Conservation (phyloP, 2,888 invertebrate species). For the Masnerella sp. region DNA sequence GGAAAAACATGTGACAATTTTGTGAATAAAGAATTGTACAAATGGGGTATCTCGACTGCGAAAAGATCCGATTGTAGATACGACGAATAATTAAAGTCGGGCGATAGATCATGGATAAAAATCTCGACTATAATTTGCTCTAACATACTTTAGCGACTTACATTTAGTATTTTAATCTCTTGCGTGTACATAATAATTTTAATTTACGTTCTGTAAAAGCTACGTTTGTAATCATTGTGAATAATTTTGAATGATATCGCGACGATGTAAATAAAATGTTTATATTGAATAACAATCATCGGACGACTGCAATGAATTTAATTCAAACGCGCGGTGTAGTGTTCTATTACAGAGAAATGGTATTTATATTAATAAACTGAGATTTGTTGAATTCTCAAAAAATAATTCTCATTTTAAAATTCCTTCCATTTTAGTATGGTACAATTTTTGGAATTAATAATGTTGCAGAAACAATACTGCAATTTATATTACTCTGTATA, state of each 20-base stretch:
- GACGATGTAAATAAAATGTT: conserved; percentile 53
- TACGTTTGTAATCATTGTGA: conserved; percentile 63
- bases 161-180: conserved; percentile 31
- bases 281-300: conserved; percentile 31
- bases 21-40: conserved; percentile 27
- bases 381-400: conserved; percentile 20
- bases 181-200: conserved; percentile 65
- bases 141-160: conserved; percentile 34
- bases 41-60: conserved; percentile 10
- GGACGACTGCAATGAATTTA: conserved; percentile 22
- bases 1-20: background rate
- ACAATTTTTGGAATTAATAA: too few species aligned
- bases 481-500: too few species aligned
- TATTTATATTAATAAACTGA: conserved; percentile 36
- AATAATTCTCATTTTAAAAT: background rate
- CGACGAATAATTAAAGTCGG: conserved; percentile 19
- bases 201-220: conserved; percentile 59
- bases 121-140: conserved; percentile 24
- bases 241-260: conserved; percentile 46
- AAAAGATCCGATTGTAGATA: conserved; percentile 21
- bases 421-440: too few species aligned
- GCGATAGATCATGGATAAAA: conserved; percentile 2
- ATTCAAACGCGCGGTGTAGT: conserved; percentile 3
- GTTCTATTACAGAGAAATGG: conserved; percentile 20
- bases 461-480: too few species aligned